Percentiles rank a stretch among this genome's conserved stretches.
Conservation (phyloP, 1,140 invertebrate species). For the Drosophila setifemur region DNA sequence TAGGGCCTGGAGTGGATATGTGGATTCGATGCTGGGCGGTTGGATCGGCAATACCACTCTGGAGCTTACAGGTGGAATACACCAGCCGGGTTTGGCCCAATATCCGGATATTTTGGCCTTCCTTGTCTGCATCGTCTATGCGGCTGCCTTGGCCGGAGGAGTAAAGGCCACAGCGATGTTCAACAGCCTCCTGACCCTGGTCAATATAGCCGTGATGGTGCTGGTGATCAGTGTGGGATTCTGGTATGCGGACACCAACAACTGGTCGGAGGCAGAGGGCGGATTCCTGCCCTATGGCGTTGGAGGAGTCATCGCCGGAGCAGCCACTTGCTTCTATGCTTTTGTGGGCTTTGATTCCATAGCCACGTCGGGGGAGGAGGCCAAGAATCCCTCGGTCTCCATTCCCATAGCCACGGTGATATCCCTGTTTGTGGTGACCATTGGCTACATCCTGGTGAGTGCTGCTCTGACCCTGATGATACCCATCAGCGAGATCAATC, state of each 20-base stretch:
- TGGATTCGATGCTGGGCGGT: conserved; percentile 92
- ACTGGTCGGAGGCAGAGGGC: conserved; percentile 89
- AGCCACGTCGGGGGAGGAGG: conserved; percentile 93
- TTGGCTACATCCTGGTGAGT: conserved; percentile 92
- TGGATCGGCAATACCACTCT: conserved; percentile 92
- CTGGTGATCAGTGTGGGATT: conserved; percentile 90
- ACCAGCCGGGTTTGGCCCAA: conserved; percentile 87
- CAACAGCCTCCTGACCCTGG: conserved; percentile 90
- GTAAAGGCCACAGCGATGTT: conserved; percentile 94
- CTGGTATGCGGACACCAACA: conserved; percentile 89
- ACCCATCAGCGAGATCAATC: conserved; percentile 89
- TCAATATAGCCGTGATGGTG: conserved; percentile 90
- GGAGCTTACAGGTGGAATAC: conserved; percentile 87
- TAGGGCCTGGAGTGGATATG: conserved; percentile 95
- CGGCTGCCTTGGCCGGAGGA: conserved; percentile 88
- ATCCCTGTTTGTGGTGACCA: conserved; percentile 90
- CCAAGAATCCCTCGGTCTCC: conserved; percentile 89
- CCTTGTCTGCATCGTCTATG: conserved; percentile 88
- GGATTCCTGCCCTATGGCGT: conserved; percentile 93
- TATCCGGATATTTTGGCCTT: conserved; percentile 93
- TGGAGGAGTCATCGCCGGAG: conserved; percentile 89
- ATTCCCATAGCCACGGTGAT: conserved; percentile 92
- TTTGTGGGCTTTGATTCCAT: conserved; percentile 94
- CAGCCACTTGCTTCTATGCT: conserved; percentile 95
- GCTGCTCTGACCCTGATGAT: conserved; percentile 92